Percentiles rank a stretch among this genome's conserved stretches.
Conservation (phyloP, 2,113 vertebrate species). For the Oryzias woworae region DNA sequence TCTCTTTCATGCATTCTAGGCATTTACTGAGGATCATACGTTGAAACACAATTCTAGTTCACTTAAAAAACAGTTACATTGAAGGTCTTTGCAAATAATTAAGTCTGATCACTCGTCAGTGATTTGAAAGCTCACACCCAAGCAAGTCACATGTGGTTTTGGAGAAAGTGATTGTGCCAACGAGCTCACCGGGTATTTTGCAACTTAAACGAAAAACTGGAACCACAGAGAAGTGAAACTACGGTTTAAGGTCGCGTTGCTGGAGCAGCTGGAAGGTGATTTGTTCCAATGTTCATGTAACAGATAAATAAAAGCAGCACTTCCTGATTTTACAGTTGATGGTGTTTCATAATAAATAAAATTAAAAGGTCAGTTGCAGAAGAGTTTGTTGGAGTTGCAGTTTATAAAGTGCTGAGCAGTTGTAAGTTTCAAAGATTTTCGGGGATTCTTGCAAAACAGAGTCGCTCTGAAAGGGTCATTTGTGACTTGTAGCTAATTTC, state of each 20-base stretch:
- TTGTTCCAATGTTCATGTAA: conserved; percentile 72
- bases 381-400: neutral
- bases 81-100: conserved; percentile 18
- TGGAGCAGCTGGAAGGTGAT: conserved; percentile 74
- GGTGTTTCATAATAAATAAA: conserved; percentile 49
- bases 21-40: conserved; percentile 33
- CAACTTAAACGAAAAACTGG: conserved; percentile 72
- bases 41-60: conserved; percentile 12
- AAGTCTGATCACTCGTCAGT: conserved; percentile 11
- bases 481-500: conserved; percentile 84
- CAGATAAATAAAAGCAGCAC: conserved; percentile 76
- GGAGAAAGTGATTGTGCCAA: conserved; percentile 59
- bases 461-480: conserved; percentile 16
- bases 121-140: conserved; percentile 13
- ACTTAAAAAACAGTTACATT: conserved; percentile 11
- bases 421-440: conserved; percentile 8
- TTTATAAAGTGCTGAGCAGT: neutral
- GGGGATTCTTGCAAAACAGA: conserved; percentile 4
- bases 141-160: conserved; percentile 44
- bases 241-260: conserved; percentile 57
- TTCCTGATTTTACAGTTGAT: conserved; percentile 71
- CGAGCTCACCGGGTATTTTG: conserved; percentile 65
- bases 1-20: conserved; percentile 35
- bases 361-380: conserved; percentile 5
- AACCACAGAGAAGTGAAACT: conserved; percentile 78